phyloP scores from a whole-genome alignment of 92 coral and sea anemone species.

The Hydrozoanthus gracilis region DNA sequence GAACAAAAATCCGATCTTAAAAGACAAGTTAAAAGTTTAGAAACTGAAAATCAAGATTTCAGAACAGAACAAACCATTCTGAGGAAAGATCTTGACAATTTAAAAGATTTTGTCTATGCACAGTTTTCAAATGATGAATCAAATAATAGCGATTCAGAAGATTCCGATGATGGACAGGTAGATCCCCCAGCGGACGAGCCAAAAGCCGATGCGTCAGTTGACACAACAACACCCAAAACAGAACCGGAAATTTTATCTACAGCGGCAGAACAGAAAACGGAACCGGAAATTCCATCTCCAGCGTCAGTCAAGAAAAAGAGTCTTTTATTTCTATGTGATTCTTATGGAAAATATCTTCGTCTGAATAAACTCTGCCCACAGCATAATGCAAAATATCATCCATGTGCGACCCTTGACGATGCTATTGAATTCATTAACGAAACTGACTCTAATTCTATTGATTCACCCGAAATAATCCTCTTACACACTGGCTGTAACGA shows the following conservation, averaged over 20 bases:
- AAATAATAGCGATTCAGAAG: not conserved
- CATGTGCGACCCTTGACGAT: not conserved
- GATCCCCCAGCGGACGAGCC: not conserved
- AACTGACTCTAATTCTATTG: not conserved
- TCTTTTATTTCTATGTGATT: slow-evolving; percentile 20
- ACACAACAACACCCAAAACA: slow-evolving; percentile 4
- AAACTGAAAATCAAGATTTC: not conserved
- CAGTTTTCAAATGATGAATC: not conserved
- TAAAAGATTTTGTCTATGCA: not conserved
- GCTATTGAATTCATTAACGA: not conserved
- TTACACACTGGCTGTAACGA: slow-evolving; percentile 28
- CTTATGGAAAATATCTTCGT: slow-evolving; percentile 25
- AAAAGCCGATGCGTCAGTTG: slow-evolving; percentile 6
- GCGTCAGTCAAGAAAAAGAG: slow-evolving; percentile 20
- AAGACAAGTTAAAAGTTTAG: not conserved
- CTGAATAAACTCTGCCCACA: slow-evolving; percentile 34
- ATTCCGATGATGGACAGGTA: slow-evolving; percentile 5
- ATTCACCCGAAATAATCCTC: not conserved
- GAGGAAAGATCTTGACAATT: not conserved
- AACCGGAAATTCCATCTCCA: slow-evolving; percentile 11
- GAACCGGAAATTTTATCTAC: slow-evolving; percentile 22
- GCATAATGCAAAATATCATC: not conserved
- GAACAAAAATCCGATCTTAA: slow-evolving; percentile 17
- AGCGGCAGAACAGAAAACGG: slow-evolving; percentile 12
- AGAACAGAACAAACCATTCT: not conserved